Evolutionary conservation across 53 echinoderm and acorn worm genomes (phyloP).

Genomic region (Stichopus horrens): DNA sequence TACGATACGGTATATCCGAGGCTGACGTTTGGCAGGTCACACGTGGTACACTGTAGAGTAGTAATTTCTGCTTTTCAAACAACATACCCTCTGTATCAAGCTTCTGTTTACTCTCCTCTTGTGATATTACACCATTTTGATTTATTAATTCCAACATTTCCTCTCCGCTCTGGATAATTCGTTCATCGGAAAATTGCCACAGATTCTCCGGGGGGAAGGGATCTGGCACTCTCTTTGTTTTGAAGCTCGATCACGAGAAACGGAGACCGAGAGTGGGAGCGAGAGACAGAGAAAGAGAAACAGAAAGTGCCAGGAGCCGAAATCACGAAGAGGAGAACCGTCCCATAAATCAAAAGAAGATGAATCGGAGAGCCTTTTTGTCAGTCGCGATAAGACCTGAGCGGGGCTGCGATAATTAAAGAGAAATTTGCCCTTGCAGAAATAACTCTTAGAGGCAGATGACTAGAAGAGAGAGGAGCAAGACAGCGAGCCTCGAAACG

Average conservation of each 20-base stretch:
- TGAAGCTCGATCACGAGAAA: background rate
- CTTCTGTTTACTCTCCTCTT: constrained; percentile 8
- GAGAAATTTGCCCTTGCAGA: constrained; percentile 16
- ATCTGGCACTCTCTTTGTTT: constrained; percentile 9
- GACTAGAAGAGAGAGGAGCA: background rate
- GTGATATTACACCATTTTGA: constrained; percentile 42
- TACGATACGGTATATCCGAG: too few relatives aligned
- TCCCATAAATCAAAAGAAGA: constrained; percentile 1
- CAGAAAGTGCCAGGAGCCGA: constrained; percentile 25
- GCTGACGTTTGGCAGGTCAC: too few relatives aligned
- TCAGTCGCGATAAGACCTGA: constrained; percentile 17
- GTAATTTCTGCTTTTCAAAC: too few relatives aligned
- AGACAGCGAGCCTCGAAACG: too few relatives aligned
- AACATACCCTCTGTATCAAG: background rate
- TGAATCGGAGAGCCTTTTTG: constrained; percentile 25
- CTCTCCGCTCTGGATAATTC: constrained; percentile 37
- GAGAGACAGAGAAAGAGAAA: background rate
- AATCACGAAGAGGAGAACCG: background rate
- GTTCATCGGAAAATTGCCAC: constrained; percentile 34
- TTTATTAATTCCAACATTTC: constrained; percentile 25
- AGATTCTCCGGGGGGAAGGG: constrained; percentile 19
- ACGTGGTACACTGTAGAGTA: too few relatives aligned
- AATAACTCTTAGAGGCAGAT: background rate
- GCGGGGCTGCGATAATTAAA: constrained; percentile 34
- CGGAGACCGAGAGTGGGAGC: background rate